Base-by-base conservation (phyloP, 35 echinoderm and acorn worm genomes). In the Apostichopus japonicus region DNA sequence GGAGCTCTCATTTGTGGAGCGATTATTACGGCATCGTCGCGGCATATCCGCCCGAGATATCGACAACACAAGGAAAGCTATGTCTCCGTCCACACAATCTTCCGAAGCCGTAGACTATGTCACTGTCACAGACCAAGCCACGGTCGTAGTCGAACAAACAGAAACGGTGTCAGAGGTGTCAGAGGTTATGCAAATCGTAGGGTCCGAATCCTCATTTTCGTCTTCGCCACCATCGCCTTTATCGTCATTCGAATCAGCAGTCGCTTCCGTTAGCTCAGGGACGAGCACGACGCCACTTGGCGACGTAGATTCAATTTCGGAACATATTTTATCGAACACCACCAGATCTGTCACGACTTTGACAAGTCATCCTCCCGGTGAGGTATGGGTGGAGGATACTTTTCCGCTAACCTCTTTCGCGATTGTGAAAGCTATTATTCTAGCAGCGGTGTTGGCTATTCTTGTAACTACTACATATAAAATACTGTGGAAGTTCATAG, bases 121-220 rank as follows among this genome's bases (percentile, higher is more conserved):
- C 10, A 72, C 86, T 3, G 67, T 89, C 9, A 89, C 86, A 72
- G 59, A 67, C 44, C 72, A 91, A 79, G 90, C 90, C 14, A 91
- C 90, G 1, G 90, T 91, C 52, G 71, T 91, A 56, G 90, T 91
- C 10, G 90, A 78, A 91, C 70, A 91, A 79, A 91, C 90, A 77
- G 90, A 91, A 21, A 77, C 71, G 19, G 67, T 91, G 9, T 78
- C 90, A 56, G 71, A 78, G 72, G 76, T 79, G 17, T 59, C 72
- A 16, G 55, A 79, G 25, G 90, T 91, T 56, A 79, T 79, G 76
- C 72, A 77, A 56, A 59, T 52, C 21, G 76, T 79, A 78, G 90
- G 54, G 56, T 59, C 90, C 58, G 55, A 78, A n/a, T 91, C 90
- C 7, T 56, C 75, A 53, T 59, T 78, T 56, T 58, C 90, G 17